Evolutionary conservation across 2,888 invertebrate species (phyloP).

Genomic region (Altica lythri): DNA sequence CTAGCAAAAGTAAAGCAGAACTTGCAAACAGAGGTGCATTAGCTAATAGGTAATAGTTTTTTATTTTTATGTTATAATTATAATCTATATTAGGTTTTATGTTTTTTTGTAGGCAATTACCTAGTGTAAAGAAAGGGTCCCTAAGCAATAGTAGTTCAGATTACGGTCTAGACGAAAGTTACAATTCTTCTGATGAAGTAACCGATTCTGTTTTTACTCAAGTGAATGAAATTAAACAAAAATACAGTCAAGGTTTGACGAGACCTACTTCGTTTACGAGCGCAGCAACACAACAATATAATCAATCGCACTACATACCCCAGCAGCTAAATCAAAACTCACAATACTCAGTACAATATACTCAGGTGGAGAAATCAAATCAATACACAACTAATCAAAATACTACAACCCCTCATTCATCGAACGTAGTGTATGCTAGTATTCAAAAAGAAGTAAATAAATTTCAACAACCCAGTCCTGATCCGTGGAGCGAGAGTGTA

Average conservation of each 20-base stretch:
- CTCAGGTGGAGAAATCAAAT: conserved; percentile 45
- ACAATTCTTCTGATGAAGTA: conserved; percentile 64
- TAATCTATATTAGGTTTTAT: too few species aligned
- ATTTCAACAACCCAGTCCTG: conserved; percentile 51
- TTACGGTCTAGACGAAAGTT: conserved; percentile 78
- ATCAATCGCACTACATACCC: conserved; percentile 36
- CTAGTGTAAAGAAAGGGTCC: conserved; percentile 62
- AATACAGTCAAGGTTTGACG: conserved; percentile 23
- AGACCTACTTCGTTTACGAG: conserved; percentile 44
- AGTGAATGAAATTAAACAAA: conserved; percentile 28
- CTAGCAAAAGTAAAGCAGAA: conserved; percentile 83
- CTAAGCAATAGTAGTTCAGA: conserved; percentile 68
- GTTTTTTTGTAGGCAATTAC: conserved; percentile 65
- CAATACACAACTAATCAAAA: conserved; percentile 35
- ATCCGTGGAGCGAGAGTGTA: conserved; percentile 52
- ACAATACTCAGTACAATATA: conserved; percentile 50
- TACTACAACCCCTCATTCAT: conserved; percentile 18
- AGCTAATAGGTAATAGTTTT: conserved; percentile 59
- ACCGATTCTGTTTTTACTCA: conserved; percentile 61
- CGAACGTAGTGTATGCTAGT: conserved; percentile 43
- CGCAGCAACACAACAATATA: conserved; percentile 38
- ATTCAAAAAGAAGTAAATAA: conserved; percentile 60
- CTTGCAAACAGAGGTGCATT: conserved; percentile 79
- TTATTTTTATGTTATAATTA: not conserved
- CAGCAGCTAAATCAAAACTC: conserved; percentile 44